A percentile compares a stretch with the other conserved stretches of the same genome.
Conservation (phyloP, 2,888 invertebrate species). For the Hermaeophaga mercurialis region DNA sequence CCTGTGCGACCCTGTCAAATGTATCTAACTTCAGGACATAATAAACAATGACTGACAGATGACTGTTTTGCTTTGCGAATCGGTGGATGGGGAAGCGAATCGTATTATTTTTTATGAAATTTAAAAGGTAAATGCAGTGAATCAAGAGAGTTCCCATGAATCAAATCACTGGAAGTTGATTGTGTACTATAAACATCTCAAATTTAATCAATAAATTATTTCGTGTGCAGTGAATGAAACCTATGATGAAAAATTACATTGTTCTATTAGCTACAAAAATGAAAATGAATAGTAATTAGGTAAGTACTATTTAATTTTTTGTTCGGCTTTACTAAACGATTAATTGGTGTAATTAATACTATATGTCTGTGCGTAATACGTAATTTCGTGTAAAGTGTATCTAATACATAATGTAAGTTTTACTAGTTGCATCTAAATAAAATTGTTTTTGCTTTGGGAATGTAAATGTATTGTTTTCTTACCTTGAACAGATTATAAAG, state of each 20-base stretch:
- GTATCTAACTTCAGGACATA: slow-evolving; percentile 6
- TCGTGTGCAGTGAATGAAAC: not conserved
- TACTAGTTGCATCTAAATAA: not conserved
- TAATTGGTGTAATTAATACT: not conserved
- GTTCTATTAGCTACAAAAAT: slow-evolving; percentile 17
- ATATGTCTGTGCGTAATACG: no score
- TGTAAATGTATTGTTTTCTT: slow-evolving; percentile 3
- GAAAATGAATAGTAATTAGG: slow-evolving; percentile 39
- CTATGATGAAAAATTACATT: slow-evolving; percentile 17
- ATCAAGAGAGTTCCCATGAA: slow-evolving; percentile 14
- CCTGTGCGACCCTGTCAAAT: no score
- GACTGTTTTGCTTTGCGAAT: slow-evolving; percentile 8
- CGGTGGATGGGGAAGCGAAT: slow-evolving; percentile 1
- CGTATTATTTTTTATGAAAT: slow-evolving; percentile 17
- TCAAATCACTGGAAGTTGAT: slow-evolving; percentile 9
- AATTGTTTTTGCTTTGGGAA: not conserved
- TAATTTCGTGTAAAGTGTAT: no score
- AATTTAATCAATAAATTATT: slow-evolving; percentile 1
- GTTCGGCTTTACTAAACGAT: not conserved
- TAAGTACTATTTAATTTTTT: slow-evolving; percentile 29
- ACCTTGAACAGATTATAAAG: not conserved
- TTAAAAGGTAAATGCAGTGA: slow-evolving; percentile 17
- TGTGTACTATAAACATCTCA: slow-evolving; percentile 7
- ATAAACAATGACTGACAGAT: slow-evolving; percentile 22
- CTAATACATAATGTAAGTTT: not conserved